A percentile compares a stretch with the other conserved stretches of the same genome.
Conservation (phyloP, 2,888 invertebrate species). For the Phyllotreta cruciferae region DNA sequence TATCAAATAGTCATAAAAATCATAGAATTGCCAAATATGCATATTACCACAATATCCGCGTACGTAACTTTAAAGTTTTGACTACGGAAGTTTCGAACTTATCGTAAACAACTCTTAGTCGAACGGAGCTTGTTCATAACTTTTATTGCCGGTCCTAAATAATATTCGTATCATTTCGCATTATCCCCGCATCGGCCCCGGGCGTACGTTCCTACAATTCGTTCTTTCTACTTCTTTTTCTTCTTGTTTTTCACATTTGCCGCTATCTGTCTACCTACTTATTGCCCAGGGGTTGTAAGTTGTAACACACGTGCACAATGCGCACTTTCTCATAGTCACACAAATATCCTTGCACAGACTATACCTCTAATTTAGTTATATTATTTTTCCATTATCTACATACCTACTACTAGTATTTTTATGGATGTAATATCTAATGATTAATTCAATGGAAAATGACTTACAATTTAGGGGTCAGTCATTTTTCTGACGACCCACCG, state of each 20-base stretch:
- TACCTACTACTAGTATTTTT: neutral
- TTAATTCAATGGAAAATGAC: neutral
- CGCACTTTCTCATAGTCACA: constrained; percentile 2
- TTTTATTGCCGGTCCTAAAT: constrained; percentile 29
- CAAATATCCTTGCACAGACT: constrained; percentile 10
- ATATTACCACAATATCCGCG: no score
- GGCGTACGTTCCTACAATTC: constrained; percentile 24
- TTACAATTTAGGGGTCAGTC: constrained; percentile 50
- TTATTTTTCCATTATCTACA: no score
- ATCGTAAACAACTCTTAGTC: constrained; percentile 14
- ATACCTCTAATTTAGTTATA: constrained; percentile 3
- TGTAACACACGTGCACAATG: constrained; percentile 18
- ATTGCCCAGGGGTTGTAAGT: constrained; percentile 22
- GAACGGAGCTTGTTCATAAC: constrained; percentile 13
- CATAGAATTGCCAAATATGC: no score
- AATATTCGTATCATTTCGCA: constrained; percentile 20
- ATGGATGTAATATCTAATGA: neutral
- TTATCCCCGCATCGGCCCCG: constrained; percentile 24
- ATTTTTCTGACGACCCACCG: constrained; percentile 59
- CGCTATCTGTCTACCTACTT: constrained; percentile 24
- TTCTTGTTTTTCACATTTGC: neutral
- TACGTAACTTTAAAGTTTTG: no score
- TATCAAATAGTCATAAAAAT: no score
- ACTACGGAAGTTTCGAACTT: neutral
- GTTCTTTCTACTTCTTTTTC: constrained; percentile 8